Evolutionary conservation across 2,113 vertebrate species (phyloP), one percentile per base, ranked within the genome.

Genomic region (Rhabdomys dilectus): DNA sequence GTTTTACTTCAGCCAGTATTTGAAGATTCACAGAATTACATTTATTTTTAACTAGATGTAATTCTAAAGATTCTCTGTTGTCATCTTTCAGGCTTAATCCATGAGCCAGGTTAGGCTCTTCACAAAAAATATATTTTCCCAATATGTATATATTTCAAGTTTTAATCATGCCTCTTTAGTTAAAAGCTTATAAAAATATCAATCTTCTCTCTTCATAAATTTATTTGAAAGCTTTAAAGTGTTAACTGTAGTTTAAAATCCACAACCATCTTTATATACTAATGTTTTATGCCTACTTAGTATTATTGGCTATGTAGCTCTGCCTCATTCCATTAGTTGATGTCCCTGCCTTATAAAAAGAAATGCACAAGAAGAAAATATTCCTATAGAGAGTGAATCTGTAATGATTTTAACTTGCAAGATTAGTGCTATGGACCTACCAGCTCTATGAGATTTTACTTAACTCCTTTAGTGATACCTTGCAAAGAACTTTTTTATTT

Each of bases 141-240:
- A 70, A 70, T 51, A 31, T 80, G 7, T 1, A 45, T 11, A 39
- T 93, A 92, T 78, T 34, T 96, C 21, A 94, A 56, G 36, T 96
- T 95, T 95, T 45, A 70, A 48, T 94, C 91, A 89, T 88, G 7
- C 17, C 22, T 36, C 78, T 92, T 89, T 70, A 95, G n/a, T 60
- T 58, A 13, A 7, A 90, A 77, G 95, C 81, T 84, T 60, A 45
- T 93, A 82, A 75, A 84, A 85, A 4, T 76, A 60, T 89, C 93
- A 91, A 91, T 34, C n/a, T 96, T 58, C 0, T 7, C 48, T 80
- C 80, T 56, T 53, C 17, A 89, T 56, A n/a, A 16, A 66, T n/a
- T 78, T 80, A 75, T 82, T 89, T 93, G 1, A 76, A 48, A 16
- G 36, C 42, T 87, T 94, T 39, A 39, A 45, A 75, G 7, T 9